Evolutionary conservation across 2,888 invertebrate species (phyloP), one percentile per base, ranked within the genome.

Genomic region (Lasius platythorax): DNA sequence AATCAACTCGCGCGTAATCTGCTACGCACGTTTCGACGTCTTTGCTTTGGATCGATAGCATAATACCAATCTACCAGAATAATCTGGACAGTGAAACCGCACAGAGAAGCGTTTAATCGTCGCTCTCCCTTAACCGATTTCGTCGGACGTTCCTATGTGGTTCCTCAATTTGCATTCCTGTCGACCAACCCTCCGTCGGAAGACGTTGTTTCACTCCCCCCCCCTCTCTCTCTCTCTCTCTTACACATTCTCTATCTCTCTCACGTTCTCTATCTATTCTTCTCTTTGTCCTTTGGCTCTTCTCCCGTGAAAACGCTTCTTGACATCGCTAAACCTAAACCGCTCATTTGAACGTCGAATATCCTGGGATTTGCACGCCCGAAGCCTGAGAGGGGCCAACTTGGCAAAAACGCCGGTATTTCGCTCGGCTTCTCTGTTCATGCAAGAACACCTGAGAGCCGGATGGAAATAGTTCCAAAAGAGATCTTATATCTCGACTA

Each of bases 391-490:
- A 72, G 43, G 33, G 37, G 61, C 64, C 37, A 43, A 50, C 82
- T 81, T 82, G 78, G 68, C 68, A 68, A 53, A 90, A 90, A 90
- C 88, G 67, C 70, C 64, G 86, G 84, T 85, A 88, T 88, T 91
- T 87, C 88, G 81, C 88, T 79, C 40, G 56, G 72, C 40, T 84
- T 67, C 76, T 75, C 43, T 50, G 53, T n/a, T 78, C 68, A 81
- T 66, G 67, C 61, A 78, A 78, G 68, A 78, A 43, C 6, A 11
- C 56, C 37, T 68, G 74, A 72, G 81, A 61, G 58, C 23, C 82
- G 30, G 84, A 72, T 15, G 66, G 50, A 37, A 30, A 64, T 18
- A 12, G 50, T 28, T 50, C n/a, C n/a, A 37, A 37, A 66, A 67
- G 23, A 70, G 67, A 74, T 79, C 40, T 58, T 18, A 43, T 61